Evolutionary conservation across 2,888 invertebrate genomes (phyloP).

Genomic region (Netelia fuscicornis): DNA sequence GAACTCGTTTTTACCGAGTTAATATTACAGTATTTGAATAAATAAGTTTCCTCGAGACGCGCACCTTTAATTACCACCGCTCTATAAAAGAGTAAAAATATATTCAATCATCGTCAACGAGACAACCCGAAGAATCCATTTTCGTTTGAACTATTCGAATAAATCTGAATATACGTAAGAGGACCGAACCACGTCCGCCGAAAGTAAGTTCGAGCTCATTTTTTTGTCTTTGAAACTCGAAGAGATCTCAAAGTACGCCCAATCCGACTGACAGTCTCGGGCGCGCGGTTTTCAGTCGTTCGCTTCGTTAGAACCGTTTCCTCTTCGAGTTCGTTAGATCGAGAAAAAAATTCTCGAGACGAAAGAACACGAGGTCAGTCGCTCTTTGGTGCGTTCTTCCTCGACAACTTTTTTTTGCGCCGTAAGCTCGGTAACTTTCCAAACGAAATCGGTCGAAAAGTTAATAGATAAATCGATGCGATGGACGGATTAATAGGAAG

Average conservation of each 20-base stretch:
- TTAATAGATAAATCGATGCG: no score
- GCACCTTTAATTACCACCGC: background rate
- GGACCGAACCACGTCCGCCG: background rate
- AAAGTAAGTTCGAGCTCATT: conserved; percentile 16
- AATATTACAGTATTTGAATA: background rate
- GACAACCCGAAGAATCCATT: no score
- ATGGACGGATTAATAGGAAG: no score
- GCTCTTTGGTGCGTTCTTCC: conserved; percentile 18
- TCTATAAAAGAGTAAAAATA: no score
- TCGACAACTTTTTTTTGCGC: background rate
- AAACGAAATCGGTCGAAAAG: no score
- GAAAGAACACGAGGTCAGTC: background rate
- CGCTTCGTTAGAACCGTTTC: conserved; percentile 56
- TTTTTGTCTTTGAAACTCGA: conserved; percentile 27
- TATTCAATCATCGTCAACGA: no score
- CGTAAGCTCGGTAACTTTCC: no score
- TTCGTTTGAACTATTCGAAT: background rate
- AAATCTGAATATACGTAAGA: background rate
- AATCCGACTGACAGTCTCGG: background rate
- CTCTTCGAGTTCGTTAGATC: conserved; percentile 40
- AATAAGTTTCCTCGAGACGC: background rate
- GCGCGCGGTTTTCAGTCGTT: conserved; percentile 25
- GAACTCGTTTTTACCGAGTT: background rate
- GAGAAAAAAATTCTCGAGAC: conserved; percentile 15
- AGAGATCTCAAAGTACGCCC: conserved; percentile 19